Evolutionary conservation across 2,113 vertebrate genomes (phyloP).

Genomic region (Zosterops lateralis): DNA sequence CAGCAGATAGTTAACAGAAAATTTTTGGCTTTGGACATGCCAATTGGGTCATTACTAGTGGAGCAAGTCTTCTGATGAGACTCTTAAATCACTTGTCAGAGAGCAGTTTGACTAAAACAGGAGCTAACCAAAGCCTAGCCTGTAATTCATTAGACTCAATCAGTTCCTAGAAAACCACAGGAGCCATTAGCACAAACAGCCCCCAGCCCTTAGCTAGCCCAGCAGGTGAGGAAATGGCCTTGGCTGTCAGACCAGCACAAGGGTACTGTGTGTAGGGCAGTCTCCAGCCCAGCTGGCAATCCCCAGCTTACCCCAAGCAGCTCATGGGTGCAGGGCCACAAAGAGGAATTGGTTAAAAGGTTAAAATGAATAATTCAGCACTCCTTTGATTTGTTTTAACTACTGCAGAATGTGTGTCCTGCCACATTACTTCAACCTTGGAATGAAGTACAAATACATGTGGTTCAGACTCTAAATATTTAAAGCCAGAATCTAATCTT

Average conservation of each 20-base stretch:
- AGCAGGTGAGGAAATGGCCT: background rate
- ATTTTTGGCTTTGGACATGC: background rate
- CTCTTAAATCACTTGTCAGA: background rate
- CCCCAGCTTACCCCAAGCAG: background rate
- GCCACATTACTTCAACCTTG: constrained; percentile 35
- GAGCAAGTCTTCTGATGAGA: background rate
- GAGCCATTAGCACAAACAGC: background rate
- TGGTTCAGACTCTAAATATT: constrained; percentile 53
- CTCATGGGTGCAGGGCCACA: background rate
- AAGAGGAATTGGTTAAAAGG: background rate
- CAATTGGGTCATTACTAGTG: background rate
- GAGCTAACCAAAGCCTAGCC: background rate
- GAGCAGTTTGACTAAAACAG: background rate
- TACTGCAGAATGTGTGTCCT: background rate
- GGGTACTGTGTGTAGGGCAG: background rate
- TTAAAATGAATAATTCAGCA: constrained; percentile 19
- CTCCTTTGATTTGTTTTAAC: constrained; percentile 31
- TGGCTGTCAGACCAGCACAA: background rate
- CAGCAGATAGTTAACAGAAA: background rate
- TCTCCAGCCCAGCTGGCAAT: background rate
- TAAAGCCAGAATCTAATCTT: constrained; percentile 56
- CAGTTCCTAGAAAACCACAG: background rate
- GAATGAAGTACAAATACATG: constrained; percentile 38
- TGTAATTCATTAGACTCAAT: background rate
- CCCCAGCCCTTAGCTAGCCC: background rate